phyloP scores from a whole-genome alignment of 2,888 invertebrate genomes.

The Eupithecia exiguata region DNA sequence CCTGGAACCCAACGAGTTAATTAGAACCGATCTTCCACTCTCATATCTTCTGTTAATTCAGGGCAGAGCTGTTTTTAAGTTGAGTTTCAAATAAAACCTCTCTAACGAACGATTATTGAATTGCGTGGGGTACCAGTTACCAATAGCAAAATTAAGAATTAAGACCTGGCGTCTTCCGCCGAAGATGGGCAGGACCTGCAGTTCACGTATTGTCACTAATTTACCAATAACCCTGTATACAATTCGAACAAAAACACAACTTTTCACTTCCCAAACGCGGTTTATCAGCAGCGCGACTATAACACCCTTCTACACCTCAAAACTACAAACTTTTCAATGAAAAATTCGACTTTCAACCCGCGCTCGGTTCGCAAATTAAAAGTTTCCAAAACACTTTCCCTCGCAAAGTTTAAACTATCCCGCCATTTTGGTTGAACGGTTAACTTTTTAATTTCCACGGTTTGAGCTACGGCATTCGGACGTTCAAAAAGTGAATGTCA shows the following conservation, averaged over 20 bases:
- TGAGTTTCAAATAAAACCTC: too few relatives aligned
- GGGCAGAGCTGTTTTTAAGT: too few relatives aligned
- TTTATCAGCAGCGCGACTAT: constrained; percentile 59
- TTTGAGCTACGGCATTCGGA: constrained; percentile 46
- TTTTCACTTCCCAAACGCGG: constrained; percentile 46
- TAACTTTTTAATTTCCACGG: constrained; percentile 70
- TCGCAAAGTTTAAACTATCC: constrained; percentile 72
- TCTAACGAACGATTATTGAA: too few relatives aligned
- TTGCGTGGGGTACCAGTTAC: too few relatives aligned
- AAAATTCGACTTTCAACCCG: constrained; percentile 72
- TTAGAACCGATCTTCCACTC: too few relatives aligned
- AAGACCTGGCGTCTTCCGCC: too few relatives aligned
- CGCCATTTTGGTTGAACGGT: constrained; percentile 73
- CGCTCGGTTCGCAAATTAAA: constrained; percentile 72
- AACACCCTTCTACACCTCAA: constrained; percentile 61
- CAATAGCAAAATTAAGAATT: too few relatives aligned
- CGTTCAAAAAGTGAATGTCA: constrained; percentile 26
- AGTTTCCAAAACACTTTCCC: constrained; percentile 74
- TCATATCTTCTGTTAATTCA: too few relatives aligned
- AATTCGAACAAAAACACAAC: constrained; percentile 37
- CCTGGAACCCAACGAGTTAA: too few relatives aligned
- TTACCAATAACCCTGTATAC: too few relatives aligned
- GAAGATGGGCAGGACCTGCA: too few relatives aligned
- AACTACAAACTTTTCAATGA: constrained; percentile 61
- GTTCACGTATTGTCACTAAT: too few relatives aligned